A percentile compares a stretch with the other conserved stretches of the same genome.
Evolutionary conservation across 1,140 invertebrate genomes (phyloP).

Genomic region (Heliconius himera): DNA sequence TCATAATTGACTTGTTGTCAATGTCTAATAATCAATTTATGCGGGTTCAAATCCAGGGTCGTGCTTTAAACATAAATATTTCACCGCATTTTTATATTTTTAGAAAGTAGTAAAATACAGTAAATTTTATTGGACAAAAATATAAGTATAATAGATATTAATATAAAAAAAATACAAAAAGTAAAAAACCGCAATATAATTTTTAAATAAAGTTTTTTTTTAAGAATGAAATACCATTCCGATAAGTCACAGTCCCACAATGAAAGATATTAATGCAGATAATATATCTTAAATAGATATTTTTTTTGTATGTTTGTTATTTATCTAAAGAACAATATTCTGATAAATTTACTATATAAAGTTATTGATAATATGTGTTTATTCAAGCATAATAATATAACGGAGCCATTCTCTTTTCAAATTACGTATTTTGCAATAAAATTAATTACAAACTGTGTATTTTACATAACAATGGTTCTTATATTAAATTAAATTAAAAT

Average conservation of each 20-base stretch:
- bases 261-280: slow-evolving; percentile 5
- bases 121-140: no score
- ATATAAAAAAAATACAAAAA: no score
- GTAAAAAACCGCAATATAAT: no score
- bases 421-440: not conserved
- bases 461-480: no score
- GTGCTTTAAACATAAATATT: no score
- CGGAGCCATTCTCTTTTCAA: not conserved
- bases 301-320: not conserved
- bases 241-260: not conserved
- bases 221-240: not conserved
- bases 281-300: not conserved
- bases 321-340: not conserved
- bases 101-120: no score
- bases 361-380: not conserved
- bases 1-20: not conserved
- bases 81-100: no score
- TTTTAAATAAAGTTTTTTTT: not conserved
- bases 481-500: no score
- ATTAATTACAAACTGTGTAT: no score
- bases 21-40: not conserved
- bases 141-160: no score
- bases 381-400: not conserved
- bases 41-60: not conserved
- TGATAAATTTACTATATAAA: not conserved